Conservation (phyloP, 2,797 vertebrate genomes). For the Myotis planiceps region DNA sequence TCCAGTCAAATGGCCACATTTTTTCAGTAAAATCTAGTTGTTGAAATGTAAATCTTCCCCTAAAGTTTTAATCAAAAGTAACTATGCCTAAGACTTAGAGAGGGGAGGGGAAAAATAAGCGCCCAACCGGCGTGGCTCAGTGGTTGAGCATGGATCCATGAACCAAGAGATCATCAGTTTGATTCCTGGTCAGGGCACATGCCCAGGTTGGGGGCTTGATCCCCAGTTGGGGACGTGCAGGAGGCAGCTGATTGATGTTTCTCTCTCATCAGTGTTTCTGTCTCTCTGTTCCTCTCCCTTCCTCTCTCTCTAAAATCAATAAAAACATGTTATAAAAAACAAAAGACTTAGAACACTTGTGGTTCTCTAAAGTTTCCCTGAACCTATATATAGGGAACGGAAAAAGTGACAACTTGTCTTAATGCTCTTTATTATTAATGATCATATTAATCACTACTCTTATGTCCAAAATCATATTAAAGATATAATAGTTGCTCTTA, state of each 20-base stretch:
- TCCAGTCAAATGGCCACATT: background rate
- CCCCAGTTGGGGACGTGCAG: no score
- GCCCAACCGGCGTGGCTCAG: no score
- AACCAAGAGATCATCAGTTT: no score
- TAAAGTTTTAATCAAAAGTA: background rate
- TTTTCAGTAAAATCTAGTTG: background rate
- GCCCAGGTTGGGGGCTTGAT: no score
- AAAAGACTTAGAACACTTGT: background rate
- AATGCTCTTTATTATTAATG: background rate
- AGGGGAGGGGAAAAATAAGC: background rate
- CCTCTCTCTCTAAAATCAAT: no score
- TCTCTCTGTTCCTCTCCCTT: no score
- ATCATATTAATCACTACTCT: background rate
- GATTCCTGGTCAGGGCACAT: no score
- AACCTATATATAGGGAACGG: background rate
- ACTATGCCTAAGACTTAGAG: background rate
- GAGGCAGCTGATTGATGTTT: no score
- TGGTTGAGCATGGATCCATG: no score
- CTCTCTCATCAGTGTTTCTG: no score
- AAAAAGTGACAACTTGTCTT: background rate
- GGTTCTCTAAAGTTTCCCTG: background rate
- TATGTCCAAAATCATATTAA: background rate
- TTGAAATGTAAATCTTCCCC: slow-evolving; percentile 29
- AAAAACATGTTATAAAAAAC: no score
- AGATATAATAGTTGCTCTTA: background rate